Evolutionary conservation across 2,888 invertebrate genomes (phyloP).

Genomic region (Brachyptera putata): DNA sequence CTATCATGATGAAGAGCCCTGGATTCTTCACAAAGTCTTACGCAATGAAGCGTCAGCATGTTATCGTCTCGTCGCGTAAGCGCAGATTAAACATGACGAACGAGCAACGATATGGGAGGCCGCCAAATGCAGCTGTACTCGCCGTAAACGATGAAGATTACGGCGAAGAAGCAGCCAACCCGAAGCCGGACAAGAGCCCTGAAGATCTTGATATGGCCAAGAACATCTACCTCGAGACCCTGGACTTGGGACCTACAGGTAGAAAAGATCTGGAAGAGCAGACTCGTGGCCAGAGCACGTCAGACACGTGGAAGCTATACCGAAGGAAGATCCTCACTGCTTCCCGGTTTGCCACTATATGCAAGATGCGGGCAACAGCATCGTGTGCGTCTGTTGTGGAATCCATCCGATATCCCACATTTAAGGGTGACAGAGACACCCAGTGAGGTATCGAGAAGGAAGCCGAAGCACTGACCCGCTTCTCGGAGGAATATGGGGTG

Average conservation of each 20-base stretch:
- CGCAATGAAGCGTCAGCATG: no score
- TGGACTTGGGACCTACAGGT: not conserved
- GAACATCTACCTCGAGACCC: not conserved
- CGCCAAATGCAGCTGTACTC: no score
- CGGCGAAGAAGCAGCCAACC: not conserved
- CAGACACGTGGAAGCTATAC: constrained; percentile 19
- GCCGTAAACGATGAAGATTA: not conserved
- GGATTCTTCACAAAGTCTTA: no score
- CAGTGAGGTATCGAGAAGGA: constrained; percentile 32
- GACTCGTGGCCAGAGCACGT: constrained; percentile 1
- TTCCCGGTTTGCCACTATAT: constrained; percentile 31
- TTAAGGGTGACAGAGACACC: no score
- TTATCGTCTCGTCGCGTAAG: no score
- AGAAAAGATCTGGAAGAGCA: not conserved
- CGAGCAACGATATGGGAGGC: not conserved
- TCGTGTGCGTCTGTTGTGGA: constrained; percentile 26
- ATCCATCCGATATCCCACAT: constrained; percentile 29
- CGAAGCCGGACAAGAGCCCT: not conserved
- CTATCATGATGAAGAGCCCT: no score
- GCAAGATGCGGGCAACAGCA: constrained; percentile 27
- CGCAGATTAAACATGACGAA: not conserved
- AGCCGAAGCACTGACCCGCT: constrained; percentile 27
- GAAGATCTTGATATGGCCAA: not conserved
- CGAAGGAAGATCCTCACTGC: constrained; percentile 32
- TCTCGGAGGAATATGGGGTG: constrained; percentile 24